Evolutionary conservation across 2,797 vertebrate species (phyloP).

Genomic region (Staurois parvus): DNA sequence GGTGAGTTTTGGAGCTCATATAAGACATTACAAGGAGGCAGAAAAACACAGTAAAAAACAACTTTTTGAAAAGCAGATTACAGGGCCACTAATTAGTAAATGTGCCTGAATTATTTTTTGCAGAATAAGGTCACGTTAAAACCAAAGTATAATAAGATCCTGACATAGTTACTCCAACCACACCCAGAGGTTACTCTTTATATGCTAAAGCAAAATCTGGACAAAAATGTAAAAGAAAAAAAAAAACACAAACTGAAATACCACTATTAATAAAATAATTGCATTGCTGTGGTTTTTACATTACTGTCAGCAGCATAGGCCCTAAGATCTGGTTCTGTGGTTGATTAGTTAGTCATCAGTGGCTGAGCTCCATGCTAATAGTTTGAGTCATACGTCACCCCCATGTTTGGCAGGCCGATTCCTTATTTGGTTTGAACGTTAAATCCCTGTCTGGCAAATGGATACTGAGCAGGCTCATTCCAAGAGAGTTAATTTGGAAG

Average conservation of each 20-base stretch:
- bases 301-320: conserved; percentile 6
- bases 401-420: conserved; percentile 72
- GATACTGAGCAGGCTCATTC: conserved; percentile 75
- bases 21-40: too few species aligned
- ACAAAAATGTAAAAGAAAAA: background rate
- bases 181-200: too few species aligned
- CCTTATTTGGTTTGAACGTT: conserved; percentile 84
- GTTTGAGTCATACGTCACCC: conserved; percentile 65
- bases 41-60: too few species aligned
- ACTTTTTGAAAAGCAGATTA: too few species aligned
- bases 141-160: too few species aligned
- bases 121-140: too few species aligned
- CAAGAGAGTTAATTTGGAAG: conserved; percentile 78
- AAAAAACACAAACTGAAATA: background rate
- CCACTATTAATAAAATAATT: background rate
- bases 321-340: conserved; percentile 63
- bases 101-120: too few species aligned
- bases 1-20: too few species aligned
- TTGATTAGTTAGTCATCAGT: conserved; percentile 62
- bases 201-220: background rate
- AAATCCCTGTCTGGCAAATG: conserved; percentile 75
- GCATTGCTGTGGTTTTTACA: background rate
- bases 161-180: background rate
- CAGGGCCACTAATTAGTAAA: too few species aligned
- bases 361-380: conserved; percentile 66